Evolutionary conservation across 2,888 invertebrate genomes (phyloP).

Genomic region (Meliscaeva auricollis): DNA sequence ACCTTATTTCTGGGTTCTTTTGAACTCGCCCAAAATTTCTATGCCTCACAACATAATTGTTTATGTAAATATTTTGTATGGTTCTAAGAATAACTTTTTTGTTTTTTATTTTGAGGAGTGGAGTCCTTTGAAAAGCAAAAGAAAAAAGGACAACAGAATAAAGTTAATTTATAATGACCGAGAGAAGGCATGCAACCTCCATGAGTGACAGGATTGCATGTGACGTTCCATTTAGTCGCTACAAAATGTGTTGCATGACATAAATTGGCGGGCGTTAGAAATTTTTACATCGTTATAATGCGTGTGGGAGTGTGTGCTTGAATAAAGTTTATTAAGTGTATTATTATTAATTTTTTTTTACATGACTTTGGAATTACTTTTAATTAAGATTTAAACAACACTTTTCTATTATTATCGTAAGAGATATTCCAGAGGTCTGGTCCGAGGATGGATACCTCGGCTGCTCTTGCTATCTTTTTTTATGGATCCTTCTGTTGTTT

Average conservation of each 20-base stretch:
- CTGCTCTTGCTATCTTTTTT: too few relatives aligned
- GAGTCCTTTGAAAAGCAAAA: slow-evolving; percentile 25
- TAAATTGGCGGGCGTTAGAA: slow-evolving; percentile 48
- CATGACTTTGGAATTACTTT: slow-evolving; percentile 1
- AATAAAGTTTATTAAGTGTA: slow-evolving; percentile 40
- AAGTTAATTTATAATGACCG: slow-evolving; percentile 30
- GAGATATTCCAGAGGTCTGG: too few relatives aligned
- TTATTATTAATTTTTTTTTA: slow-evolving; percentile 37
- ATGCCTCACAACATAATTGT: too few relatives aligned
- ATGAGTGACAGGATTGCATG: slow-evolving; percentile 56
- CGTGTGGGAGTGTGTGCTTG: slow-evolving; percentile 29
- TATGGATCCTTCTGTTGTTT: too few relatives aligned
- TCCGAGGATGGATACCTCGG: too few relatives aligned
- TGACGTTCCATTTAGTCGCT: slow-evolving; percentile 52
- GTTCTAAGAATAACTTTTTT: slow-evolving; percentile 24
- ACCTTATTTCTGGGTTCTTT: slow-evolving; percentile 1
- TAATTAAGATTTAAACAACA: slow-evolving; percentile 46
- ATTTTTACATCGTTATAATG: slow-evolving; percentile 16
- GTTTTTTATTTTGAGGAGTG: slow-evolving; percentile 50
- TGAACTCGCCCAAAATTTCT: slow-evolving; percentile 20
- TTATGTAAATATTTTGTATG: too few relatives aligned
- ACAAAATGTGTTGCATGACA: slow-evolving; percentile 64
- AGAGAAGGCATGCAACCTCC: slow-evolving; percentile 52
- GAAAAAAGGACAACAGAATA: slow-evolving; percentile 26
- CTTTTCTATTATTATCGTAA: too few relatives aligned